Conservation (phyloP, 2,797 vertebrate genomes). For the Etheostoma perlongum region DNA sequence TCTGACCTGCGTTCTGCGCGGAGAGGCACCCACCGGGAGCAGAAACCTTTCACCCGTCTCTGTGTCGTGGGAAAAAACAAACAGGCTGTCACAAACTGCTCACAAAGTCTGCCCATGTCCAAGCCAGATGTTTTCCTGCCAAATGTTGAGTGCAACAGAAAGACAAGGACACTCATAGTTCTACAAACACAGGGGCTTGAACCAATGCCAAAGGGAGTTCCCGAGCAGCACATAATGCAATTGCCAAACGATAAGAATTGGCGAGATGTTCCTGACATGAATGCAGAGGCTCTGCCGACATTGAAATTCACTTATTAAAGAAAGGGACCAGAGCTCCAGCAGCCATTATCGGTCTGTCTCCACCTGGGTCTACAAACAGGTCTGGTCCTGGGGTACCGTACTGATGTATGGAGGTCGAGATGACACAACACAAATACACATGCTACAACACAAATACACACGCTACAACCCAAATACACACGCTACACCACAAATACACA, state of each 20-base stretch:
- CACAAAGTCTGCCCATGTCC: too few species aligned
- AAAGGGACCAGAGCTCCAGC: slow-evolving; percentile 46
- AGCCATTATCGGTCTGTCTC: slow-evolving; percentile 65
- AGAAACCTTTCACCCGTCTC: neutral
- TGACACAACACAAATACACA: too few species aligned
- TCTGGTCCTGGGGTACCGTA: slow-evolving; percentile 37
- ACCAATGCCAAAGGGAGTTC: slow-evolving; percentile 46
- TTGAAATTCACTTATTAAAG: slow-evolving; percentile 66
- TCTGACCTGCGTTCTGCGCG: too few species aligned
- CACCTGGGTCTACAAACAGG: slow-evolving; percentile 50
- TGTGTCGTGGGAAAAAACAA: neutral
- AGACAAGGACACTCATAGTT: too few species aligned
- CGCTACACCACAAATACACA: too few species aligned
- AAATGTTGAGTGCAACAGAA: too few species aligned
- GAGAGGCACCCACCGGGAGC: neutral
- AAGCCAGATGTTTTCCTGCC: too few species aligned
- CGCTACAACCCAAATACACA: too few species aligned
- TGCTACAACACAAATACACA: too few species aligned
- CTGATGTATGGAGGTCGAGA: too few species aligned
- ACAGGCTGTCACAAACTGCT: neutral
- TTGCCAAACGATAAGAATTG: slow-evolving; percentile 48
- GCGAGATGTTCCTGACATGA: slow-evolving; percentile 56
- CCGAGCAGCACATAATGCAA: slow-evolving; percentile 52
- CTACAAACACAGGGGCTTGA: slow-evolving; percentile 25
- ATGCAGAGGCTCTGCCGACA: slow-evolving; percentile 38